These are phyloP conservation scores for Lepisosteus oculatus DNA, from an alignment of 2,113 vertebrate genomes.

Conservation along the genomic window DNA sequence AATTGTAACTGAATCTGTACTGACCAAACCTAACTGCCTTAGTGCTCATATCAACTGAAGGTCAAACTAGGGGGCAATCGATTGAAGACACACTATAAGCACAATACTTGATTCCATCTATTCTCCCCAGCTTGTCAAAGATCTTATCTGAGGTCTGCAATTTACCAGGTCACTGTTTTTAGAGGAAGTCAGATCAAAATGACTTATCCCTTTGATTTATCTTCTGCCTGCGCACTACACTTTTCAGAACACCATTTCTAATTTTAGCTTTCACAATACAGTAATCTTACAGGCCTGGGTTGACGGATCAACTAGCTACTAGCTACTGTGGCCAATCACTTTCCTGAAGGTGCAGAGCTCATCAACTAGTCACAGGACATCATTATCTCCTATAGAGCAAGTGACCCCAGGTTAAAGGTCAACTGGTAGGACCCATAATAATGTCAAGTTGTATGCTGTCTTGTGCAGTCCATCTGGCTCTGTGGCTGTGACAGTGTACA, in stretches of 20 bases:
- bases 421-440: slow-evolving; percentile 61
- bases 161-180: slow-evolving; percentile 16
- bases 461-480: slow-evolving; percentile 60
- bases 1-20: slow-evolving; percentile 71
- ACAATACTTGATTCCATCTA: slow-evolving; percentile 55
- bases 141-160: slow-evolving; percentile 20
- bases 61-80: slow-evolving; percentile 61
- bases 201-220: neutral
- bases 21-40: slow-evolving; percentile 56
- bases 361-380: slow-evolving; percentile 59
- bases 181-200: neutral
- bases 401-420: slow-evolving; percentile 63
- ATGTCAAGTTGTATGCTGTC: slow-evolving; percentile 60
- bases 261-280: slow-evolving; percentile 19
- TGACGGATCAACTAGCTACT: neutral
- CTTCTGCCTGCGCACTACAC: neutral
- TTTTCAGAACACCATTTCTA: slow-evolving; percentile 26
- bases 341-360: slow-evolving; percentile 11
- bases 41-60: slow-evolving; percentile 61
- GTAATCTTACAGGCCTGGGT: neutral
- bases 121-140: slow-evolving; percentile 20
- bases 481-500: slow-evolving; percentile 46
- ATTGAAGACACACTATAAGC: slow-evolving; percentile 40
- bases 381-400: slow-evolving; percentile 56
- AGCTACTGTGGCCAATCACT: neutral